Percentiles rank a stretch among this genome's conserved stretches.
These are phyloP conservation scores for Parotocinclus haroldoi DNA, from an alignment of 2,797 vertebrate genomes.

Conservation along the genomic window DNA sequence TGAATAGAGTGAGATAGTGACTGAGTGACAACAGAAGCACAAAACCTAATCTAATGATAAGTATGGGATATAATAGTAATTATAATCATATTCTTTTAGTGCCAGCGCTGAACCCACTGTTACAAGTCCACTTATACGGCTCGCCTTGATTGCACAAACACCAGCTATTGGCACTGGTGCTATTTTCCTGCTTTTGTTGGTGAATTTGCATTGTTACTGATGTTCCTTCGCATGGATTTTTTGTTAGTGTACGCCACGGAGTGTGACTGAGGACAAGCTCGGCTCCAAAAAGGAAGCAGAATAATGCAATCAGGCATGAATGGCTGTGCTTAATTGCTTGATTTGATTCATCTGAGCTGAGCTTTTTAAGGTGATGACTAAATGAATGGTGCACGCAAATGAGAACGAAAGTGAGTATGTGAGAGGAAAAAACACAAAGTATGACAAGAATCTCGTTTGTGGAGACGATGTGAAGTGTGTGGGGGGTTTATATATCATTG, in stretches of 20 bases:
- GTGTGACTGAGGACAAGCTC: conserved; percentile 1
- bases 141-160: conserved; percentile 67
- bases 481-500: too few relatives aligned
- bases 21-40: conserved; percentile 22
- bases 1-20: conserved; percentile 21
- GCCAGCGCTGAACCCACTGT: conserved; percentile 10
- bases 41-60: conserved; percentile 35
- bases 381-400: conserved; percentile 16
- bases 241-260: conserved; percentile 24
- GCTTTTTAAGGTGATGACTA: conserved; percentile 31
- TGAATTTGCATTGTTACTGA: conserved; percentile 54
- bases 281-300: conserved; percentile 39
- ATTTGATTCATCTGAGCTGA: conserved; percentile 26
- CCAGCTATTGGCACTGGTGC: conserved; percentile 62
- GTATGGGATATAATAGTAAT: conserved; percentile 31
- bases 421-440: background rate
- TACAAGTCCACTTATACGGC: conserved; percentile 49
- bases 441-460: background rate
- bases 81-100: conserved; percentile 46
- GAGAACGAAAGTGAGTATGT: conserved; percentile 6
- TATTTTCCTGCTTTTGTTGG: conserved; percentile 52
- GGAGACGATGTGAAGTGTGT: background rate
- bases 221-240: conserved; percentile 25
- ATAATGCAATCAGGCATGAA: conserved; percentile 40
- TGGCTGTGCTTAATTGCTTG: conserved; percentile 29